Evolutionary conservation across 2,113 vertebrate species (phyloP).

Genomic region (human): DNA sequence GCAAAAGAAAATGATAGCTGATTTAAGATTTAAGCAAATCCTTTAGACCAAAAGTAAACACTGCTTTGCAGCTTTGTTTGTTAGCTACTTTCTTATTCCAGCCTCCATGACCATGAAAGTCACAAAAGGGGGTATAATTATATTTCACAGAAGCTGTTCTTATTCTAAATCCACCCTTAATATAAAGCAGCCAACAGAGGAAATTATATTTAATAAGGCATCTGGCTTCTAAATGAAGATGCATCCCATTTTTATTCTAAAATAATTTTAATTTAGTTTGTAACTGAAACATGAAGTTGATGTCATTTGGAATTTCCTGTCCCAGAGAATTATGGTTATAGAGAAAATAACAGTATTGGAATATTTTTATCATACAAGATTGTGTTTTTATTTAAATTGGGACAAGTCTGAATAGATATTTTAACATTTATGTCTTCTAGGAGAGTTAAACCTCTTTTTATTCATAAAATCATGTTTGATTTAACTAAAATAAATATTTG

Average conservation of each 20-base stretch:
- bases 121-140: slow-evolving; percentile 58
- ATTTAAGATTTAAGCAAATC: background rate
- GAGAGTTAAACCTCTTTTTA: slow-evolving; percentile 47
- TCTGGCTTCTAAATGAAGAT: slow-evolving; percentile 75
- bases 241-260: slow-evolving; percentile 65
- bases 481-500: slow-evolving; percentile 27
- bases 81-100: slow-evolving; percentile 17
- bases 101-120: slow-evolving; percentile 22
- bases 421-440: slow-evolving; percentile 31
- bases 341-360: slow-evolving; percentile 37
- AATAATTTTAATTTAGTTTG: slow-evolving; percentile 73
- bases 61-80: background rate
- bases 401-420: slow-evolving; percentile 19
- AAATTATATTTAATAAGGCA: slow-evolving; percentile 77
- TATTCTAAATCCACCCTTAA: slow-evolving; percentile 67
- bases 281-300: slow-evolving; percentile 68
- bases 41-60: background rate
- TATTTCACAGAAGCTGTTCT: slow-evolving; percentile 69
- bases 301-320: slow-evolving; percentile 73
- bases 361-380: slow-evolving; percentile 12
- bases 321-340: slow-evolving; percentile 44
- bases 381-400: slow-evolving; percentile 32
- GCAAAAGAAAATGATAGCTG: slow-evolving; percentile 13
- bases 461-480: slow-evolving; percentile 36
- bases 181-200: slow-evolving; percentile 68